These are phyloP conservation scores for Maniola hyperantus DNA, from an alignment of 2,888 invertebrate genomes.

Conservation along the genomic window DNA sequence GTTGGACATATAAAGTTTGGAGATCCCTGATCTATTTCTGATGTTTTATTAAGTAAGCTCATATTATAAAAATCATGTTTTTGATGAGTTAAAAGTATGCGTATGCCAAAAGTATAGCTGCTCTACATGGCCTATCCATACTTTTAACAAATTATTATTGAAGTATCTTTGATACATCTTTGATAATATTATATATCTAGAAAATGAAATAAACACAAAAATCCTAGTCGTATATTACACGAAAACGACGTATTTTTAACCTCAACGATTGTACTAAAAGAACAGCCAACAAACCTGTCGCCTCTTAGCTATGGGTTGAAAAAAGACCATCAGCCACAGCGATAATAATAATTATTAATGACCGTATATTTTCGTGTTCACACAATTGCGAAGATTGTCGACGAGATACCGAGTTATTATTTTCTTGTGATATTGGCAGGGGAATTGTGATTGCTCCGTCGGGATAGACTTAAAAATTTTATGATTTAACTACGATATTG, in stretches of 20 bases:
- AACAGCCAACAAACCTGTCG: slow-evolving; percentile 1
- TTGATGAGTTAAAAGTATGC: too few relatives aligned
- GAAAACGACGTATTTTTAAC: not conserved
- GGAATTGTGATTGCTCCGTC: not conserved
- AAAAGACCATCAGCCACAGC: not conserved
- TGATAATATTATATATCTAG: too few relatives aligned
- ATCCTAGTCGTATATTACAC: not conserved
- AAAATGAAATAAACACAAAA: not conserved
- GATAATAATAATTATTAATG: slow-evolving; percentile 9
- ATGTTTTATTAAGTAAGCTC: too few relatives aligned
- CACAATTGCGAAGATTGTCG: not conserved
- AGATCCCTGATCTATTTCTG: too few relatives aligned
- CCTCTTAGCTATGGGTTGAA: slow-evolving; percentile 1
- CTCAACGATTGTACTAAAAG: not conserved
- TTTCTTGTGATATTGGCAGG: not conserved
- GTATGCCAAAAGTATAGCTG: too few relatives aligned
- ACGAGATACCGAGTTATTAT: not conserved
- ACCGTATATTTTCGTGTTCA: slow-evolving; percentile 4
- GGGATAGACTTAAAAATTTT: not conserved
- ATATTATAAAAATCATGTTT: too few relatives aligned
- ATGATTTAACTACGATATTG: not conserved
- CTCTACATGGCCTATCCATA: too few relatives aligned
- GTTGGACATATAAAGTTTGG: too few relatives aligned
- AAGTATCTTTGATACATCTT: too few relatives aligned
- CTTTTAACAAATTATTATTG: too few relatives aligned